Evolutionary conservation across 2,888 invertebrate genomes (phyloP), one percentile per base, ranked within the genome.

Genomic region (Pterostichus madidus): DNA sequence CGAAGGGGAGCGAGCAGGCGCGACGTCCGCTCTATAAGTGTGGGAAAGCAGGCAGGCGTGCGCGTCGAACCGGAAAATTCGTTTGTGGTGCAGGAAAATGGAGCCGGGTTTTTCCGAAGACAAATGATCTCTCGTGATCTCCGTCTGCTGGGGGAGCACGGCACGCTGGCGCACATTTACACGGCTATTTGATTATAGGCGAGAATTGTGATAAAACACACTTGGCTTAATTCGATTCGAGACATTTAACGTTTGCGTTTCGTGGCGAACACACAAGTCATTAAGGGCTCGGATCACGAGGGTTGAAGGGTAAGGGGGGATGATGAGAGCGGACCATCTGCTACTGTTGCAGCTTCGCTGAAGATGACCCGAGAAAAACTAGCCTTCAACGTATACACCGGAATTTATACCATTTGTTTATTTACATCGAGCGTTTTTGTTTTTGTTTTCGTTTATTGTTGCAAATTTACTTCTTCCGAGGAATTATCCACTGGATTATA

Each of bases 21-120:
- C 39, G 39, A 39, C 39, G 39, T 39, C 39, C 39, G 39, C 39
- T 39, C 87, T 87, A 88, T 88, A 89, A 89, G 89, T 90, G 89
- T 90, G 90, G 89, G 90, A 90, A 90, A 87, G 86, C 85, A 86
- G 87, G 86, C 88, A 89, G 88, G 87, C 88, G 88, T 85, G 86
- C 84, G 88, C 89, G 88, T 86, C 88, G 89, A 89, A 85, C 88
- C 88, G 88, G 89, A 90, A 90, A 90, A 90, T 90, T 90, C 90
- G 90, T 90, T 90, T 90, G 90, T 90, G 87, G 73, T 76, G 79
- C 88, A 88, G 88, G 89, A 89, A 89, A 90, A 89, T 89, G 89
- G 89, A 88, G 88, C 88, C 87, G 88, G 89, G 88, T 89, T 89
- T 89, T 89, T 85, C 88, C 89, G 87, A 89, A 90, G 90, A 90